A percentile compares a stretch with the other conserved stretches of the same genome.
Conservation (phyloP, 2,888 invertebrate species). For the Stegophylla sp. region DNA sequence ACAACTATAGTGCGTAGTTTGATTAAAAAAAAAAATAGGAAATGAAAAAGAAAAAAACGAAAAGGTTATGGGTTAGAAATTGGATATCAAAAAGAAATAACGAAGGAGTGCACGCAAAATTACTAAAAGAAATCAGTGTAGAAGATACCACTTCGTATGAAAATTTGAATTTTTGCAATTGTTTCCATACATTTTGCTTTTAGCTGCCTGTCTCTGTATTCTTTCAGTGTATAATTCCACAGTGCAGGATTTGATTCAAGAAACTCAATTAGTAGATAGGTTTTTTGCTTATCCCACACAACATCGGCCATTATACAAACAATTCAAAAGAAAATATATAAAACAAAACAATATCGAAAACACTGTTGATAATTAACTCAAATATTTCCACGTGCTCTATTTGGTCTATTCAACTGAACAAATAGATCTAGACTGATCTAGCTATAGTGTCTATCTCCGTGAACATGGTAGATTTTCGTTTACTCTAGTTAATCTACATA, state of each 20-base stretch:
- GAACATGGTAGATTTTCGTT: not conserved
- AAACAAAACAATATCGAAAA: no score
- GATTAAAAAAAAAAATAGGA: no score
- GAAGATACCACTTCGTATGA: no score
- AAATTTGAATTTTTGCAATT: no score
- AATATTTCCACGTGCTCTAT: not conserved
- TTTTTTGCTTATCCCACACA: slow-evolving; percentile 1
- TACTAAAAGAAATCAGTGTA: no score
- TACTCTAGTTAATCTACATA: slow-evolving; percentile 21
- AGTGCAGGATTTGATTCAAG: not conserved
- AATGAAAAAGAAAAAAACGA: no score
- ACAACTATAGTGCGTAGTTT: no score
- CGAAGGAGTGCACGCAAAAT: no score
- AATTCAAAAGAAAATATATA: slow-evolving; percentile 6
- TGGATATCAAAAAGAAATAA: no score
- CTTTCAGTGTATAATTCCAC: not conserved
- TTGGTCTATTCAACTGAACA: not conserved
- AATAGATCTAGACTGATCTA: slow-evolving; percentile 15
- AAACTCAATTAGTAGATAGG: not conserved
- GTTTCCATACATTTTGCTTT: not conserved
- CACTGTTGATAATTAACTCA: not conserved
- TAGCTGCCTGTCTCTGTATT: not conserved
- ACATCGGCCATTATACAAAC: not conserved
- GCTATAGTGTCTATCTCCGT: not conserved
- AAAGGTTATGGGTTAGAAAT: no score